phyloP scores from a whole-genome alignment of 1,140 invertebrate genomes.

The Antheraea pernyi region DNA sequence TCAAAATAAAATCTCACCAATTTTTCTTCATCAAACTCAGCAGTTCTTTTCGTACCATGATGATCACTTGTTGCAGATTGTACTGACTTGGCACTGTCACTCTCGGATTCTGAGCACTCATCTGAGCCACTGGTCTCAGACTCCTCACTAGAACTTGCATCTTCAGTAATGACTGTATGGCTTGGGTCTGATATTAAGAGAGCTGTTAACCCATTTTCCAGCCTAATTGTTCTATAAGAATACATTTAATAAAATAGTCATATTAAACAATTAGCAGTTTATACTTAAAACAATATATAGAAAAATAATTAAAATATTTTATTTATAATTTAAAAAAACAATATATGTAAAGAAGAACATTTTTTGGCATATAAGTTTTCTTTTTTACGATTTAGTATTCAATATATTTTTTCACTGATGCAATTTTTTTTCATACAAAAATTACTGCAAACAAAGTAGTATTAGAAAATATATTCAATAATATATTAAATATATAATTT shows the following conservation, averaged over 20 bases:
- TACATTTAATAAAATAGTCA: constrained; percentile 10
- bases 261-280: too few species aligned
- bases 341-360: too few species aligned
- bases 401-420: too few species aligned
- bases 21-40: constrained; percentile 70
- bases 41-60: constrained; percentile 52
- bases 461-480: too few species aligned
- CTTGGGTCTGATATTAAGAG: constrained; percentile 83
- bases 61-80: constrained; percentile 57
- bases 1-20: constrained; percentile 44
- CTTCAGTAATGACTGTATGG: constrained; percentile 35
- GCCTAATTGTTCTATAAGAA: constrained; percentile 80
- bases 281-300: too few species aligned
- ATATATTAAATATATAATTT: too few species aligned
- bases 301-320: too few species aligned
- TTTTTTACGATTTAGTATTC: too few species aligned
- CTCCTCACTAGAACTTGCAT: constrained; percentile 52
- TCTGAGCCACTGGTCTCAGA: constrained; percentile 56
- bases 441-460: too few species aligned
- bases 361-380: too few species aligned
- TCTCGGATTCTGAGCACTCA: constrained; percentile 62
- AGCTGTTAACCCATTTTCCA: constrained; percentile 85
- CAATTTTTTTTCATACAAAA: too few species aligned
- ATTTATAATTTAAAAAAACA: too few species aligned
- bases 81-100: constrained; percentile 50